Base-by-base conservation (phyloP, 2,888 invertebrate genomes). In the Lacanobia oleracea region DNA sequence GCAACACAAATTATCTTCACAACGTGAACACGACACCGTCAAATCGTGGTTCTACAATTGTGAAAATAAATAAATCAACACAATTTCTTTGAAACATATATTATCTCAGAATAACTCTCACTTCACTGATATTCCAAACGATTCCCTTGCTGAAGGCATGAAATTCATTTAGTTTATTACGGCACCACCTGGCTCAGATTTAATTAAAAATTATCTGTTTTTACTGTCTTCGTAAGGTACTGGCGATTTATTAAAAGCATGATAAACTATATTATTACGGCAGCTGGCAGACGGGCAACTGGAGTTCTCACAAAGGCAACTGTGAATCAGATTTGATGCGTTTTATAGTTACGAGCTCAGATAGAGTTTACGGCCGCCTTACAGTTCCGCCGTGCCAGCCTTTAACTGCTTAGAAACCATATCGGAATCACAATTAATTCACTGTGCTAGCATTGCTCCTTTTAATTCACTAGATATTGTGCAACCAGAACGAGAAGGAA, bases 241-340 rank as follows among this genome's bases (percentile, higher is more conserved):
- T 81, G 85, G 82, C 77, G 87, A 91, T 93, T 93, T 92, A 94
- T 91, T 92, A 92, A 92, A 93, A 91, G 88, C 87, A 87, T 90
- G 85, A 94, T 93, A 93, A 93, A 92, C 89, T 89, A 88, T 90
- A 91, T 91, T 91, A 91, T 91, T 89, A 90, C 88, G 84, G 84
- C 86, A 82, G 84, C 88, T 87, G 88, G 89, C 91, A 88, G 79
- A 88, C 87, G 79, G 90, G 89, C 91, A 90, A 90, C 90, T 91
- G 89, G 84, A 87, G 76, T 88, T 88, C 90, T 90, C 87, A 91
- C 90, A 93, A 93, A 92, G 91, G 91, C 89, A 91, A 91, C 89
- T 90, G 88, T 92, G 91, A 93, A 91, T 92, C 90, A 91, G 88
- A 93, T 92, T 92, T 92, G 91, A 92, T 92, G 89, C 89, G 87